Base-by-base conservation (phyloP, 2,888 invertebrate genomes). In the Dolichomitus sp. region DNA sequence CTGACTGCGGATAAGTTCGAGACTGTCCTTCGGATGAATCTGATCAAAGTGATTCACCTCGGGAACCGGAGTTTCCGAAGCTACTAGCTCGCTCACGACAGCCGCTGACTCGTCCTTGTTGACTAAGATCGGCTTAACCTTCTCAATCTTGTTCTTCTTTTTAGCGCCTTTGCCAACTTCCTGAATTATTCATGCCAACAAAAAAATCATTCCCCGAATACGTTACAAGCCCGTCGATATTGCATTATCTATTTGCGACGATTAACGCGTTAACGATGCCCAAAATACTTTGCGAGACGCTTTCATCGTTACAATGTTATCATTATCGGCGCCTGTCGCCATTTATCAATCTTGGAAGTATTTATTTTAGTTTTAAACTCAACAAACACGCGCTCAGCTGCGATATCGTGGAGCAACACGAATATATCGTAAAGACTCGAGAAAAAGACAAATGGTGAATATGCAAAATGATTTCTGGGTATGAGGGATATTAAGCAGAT, bases 21-120 rank as follows among this genome's bases (percentile, higher is more conserved):
- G 93, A 85, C 97, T 97, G 94, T 98, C 98, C 95, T 97, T 98
- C 70, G 98, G 98, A 88, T 96, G 96, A 93, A 96, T 96, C 91
- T 96, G 95, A 91, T 97, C 97, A 94, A 97, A 97, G 94, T 96
- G 96, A 95, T 97, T 98, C 84, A 87, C 88, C 78, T 93, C 92
- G 72, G 87, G 85, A 78, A 87, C 77, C 66, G 94, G 91, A 80
- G 95, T 93, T 85, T 94, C 94, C 59, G 92, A 92, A 79, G 93
- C 90, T 66, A 89, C 91, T 80, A 88, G 80, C 84, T 92, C 92
- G 59, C 91, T 85, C 81, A 90, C 88, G 84, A 94, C 91, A 88
- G 94, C 94, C 83, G 94, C 94, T 79, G 95, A 95, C 94, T 96
- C 96, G 93, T 96, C 96, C 95, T 96, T 97, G 94, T 97, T 97